These are phyloP conservation scores for Neolamprologus sp. DNA, from an alignment of 2,113 vertebrate species.

Conservation along the genomic window DNA sequence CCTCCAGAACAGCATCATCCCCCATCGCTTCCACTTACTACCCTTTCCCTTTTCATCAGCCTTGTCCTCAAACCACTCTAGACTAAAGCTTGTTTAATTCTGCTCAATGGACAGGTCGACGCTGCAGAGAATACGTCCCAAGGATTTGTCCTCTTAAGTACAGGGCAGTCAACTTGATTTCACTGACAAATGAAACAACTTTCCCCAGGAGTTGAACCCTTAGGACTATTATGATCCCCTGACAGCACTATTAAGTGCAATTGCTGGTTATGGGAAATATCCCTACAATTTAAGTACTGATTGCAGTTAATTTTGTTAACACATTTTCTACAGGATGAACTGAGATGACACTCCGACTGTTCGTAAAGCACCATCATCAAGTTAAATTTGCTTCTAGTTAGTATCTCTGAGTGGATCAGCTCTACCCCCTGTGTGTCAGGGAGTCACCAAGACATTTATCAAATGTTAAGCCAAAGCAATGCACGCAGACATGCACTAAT, in stretches of 20 bases:
- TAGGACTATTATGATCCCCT: not conserved
- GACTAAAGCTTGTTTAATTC: not conserved
- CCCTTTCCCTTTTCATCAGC: not conserved
- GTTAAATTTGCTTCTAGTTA: not conserved
- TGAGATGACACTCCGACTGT: not conserved
- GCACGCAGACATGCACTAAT: not conserved
- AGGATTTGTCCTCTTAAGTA: not conserved
- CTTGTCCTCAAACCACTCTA: not conserved
- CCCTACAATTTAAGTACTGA: not conserved
- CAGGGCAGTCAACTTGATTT: not conserved
- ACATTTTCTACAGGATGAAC: not conserved
- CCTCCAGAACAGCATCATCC: not conserved
- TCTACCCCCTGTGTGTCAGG: not conserved
- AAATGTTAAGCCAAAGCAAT: not conserved
- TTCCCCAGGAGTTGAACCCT: not conserved
- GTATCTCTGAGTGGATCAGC: not conserved
- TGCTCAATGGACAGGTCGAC: not conserved
- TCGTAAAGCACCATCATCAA: not conserved
- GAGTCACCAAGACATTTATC: not conserved
- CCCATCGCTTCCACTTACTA: not conserved
- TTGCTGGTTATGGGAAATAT: not conserved
- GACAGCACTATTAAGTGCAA: not conserved
- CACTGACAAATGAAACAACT: not conserved
- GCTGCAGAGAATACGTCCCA: not conserved
- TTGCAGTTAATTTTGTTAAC: not conserved